These are phyloP conservation scores for Trachythela sp. DNA, from an alignment of 64 coral and sea anemone genomes.

Conservation along the genomic window DNA sequence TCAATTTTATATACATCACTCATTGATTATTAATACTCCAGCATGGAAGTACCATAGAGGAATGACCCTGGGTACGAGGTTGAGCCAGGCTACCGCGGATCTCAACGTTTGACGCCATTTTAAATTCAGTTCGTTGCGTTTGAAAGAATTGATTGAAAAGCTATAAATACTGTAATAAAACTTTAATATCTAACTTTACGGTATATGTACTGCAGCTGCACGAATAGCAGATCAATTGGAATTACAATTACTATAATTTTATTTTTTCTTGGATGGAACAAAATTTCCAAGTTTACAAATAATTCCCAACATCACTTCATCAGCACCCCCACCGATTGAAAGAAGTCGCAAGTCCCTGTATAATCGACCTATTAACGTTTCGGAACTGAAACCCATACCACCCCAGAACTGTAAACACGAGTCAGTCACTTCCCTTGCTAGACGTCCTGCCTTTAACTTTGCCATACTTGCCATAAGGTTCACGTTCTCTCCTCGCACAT, in stretches of 20 bases:
- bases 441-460: conserved; percentile 83
- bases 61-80: too few species aligned
- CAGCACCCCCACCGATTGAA: conserved; percentile 92
- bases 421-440: conserved; percentile 85
- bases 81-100: too few species aligned
- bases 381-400: conserved; percentile 89
- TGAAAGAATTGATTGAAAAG: too few species aligned
- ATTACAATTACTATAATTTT: background rate
- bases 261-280: background rate
- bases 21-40: too few species aligned
- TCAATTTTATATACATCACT: too few species aligned
- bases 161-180: too few species aligned
- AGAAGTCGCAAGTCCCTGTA: conserved; percentile 73
- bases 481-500: conserved; percentile 73
- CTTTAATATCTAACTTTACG: too few species aligned
- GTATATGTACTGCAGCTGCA: too few species aligned
- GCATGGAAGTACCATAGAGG: too few species aligned
- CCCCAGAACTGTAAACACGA: conserved; percentile 97
- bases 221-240: background rate
- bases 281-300: conserved; percentile 59
- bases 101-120: too few species aligned
- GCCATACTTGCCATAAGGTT: conserved; percentile 88
- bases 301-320: conserved; percentile 96
- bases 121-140: too few species aligned
- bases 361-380: conserved; percentile 74